Evolutionary conservation across 2,113 vertebrate species (phyloP).

Genomic region (Poeciliopsis retropinna): DNA sequence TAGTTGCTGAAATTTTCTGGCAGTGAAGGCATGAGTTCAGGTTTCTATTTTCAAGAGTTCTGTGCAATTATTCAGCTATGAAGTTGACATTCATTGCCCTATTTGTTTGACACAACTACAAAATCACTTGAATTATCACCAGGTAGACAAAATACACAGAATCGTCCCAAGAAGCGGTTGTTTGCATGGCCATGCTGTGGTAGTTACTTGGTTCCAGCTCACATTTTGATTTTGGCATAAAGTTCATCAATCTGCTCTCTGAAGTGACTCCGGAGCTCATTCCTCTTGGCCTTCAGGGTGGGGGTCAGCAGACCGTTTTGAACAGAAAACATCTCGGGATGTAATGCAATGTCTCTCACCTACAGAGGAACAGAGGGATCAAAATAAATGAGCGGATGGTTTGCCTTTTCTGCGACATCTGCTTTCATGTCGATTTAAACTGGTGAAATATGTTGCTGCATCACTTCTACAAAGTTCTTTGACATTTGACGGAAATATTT

Average conservation of each 20-base stretch:
- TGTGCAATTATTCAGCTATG: neutral
- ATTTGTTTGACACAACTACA: neutral
- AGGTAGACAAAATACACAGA: neutral
- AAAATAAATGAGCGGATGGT: neutral
- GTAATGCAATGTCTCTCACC: conserved; percentile 88
- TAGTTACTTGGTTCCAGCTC: conserved; percentile 1
- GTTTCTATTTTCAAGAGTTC: conserved; percentile 6
- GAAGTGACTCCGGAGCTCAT: conserved; percentile 86
- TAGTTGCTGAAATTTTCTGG: conserved; percentile 8
- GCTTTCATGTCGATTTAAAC: neutral
- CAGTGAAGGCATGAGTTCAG: conserved; percentile 19
- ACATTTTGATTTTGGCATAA: conserved; percentile 90
- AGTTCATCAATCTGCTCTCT: conserved; percentile 89
- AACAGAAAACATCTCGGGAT: conserved; percentile 88
- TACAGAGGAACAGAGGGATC: conserved; percentile 55
- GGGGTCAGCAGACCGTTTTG: conserved; percentile 95
- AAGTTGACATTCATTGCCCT: conserved; percentile 3
- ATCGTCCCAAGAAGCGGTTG: conserved; percentile 7
- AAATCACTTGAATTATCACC: conserved; percentile 2
- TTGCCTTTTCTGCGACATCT: neutral
- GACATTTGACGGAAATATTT: neutral
- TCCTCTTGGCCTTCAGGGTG: conserved; percentile 93
- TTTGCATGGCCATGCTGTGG: conserved; percentile 6
- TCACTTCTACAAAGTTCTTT: neutral
- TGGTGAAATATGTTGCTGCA: neutral